Conservation (phyloP, 92 coral and sea anemone species). For the Actinostola sp. region DNA sequence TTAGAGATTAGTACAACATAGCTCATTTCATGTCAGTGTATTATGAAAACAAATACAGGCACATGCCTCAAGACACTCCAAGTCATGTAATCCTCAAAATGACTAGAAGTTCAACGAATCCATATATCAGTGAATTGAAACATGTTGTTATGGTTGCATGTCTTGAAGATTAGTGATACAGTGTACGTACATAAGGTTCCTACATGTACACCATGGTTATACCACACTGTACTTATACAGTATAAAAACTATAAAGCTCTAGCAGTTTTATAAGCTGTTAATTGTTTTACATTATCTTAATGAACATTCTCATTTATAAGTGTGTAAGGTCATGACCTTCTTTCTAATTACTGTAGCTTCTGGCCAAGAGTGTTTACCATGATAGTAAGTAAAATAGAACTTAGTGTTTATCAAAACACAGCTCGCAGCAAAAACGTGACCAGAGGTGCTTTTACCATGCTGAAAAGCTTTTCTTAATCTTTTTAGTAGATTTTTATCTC, state of each 20-base stretch:
- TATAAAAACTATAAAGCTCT: neutral
- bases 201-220: no score
- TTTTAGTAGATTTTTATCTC: neutral
- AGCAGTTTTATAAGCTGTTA: conserved; percentile 13
- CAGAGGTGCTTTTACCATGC: neutral
- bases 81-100: no score
- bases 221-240: no score
- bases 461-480: neutral
- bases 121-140: no score
- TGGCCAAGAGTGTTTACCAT: conserved; percentile 3
- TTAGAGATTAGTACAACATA: no score
- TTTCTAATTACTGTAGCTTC: neutral
- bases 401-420: conserved; percentile 10
- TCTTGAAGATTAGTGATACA: no score
- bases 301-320: conserved; percentile 7
- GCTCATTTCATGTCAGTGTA: no score
- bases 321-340: conserved; percentile 14
- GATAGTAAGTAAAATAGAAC: neutral
- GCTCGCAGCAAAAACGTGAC: conserved; percentile 20
- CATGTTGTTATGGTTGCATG: no score
- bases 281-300: neutral
- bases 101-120: no score
- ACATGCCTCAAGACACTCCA: no score
- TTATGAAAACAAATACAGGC: no score
- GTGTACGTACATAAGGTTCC: no score